A percentile compares a stretch with the other conserved stretches of the same genome.
These are phyloP conservation scores for Hyposmocoma kahamanoa DNA, from an alignment of 1,140 invertebrate species.

Conservation along the genomic window DNA sequence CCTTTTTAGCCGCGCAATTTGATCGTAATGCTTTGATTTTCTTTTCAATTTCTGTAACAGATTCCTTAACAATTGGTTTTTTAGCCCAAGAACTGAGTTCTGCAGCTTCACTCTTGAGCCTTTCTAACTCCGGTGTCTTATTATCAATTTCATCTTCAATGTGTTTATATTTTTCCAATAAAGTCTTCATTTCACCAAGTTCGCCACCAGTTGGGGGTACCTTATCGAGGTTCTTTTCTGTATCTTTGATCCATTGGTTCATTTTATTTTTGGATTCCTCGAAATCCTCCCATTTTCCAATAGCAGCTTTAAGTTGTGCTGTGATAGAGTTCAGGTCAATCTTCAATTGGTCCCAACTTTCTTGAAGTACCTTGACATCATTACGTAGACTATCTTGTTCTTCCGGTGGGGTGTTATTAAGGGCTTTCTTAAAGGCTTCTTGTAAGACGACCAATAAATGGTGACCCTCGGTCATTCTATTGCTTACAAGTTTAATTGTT, in stretches of 20 bases:
- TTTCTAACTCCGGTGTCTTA: slow-evolving; percentile 83
- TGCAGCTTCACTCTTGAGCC: slow-evolving; percentile 80
- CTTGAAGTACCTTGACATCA: slow-evolving; percentile 82
- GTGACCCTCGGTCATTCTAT: slow-evolving; percentile 89
- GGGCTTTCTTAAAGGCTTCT: slow-evolving; percentile 88
- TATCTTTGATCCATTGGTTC: slow-evolving; percentile 81
- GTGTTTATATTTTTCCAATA: slow-evolving; percentile 89
- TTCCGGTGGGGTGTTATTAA: slow-evolving; percentile 85
- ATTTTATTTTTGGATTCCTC: slow-evolving; percentile 80
- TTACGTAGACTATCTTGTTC: slow-evolving; percentile 85
- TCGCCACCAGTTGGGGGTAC: slow-evolving; percentile 84
- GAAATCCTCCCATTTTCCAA: slow-evolving; percentile 88
- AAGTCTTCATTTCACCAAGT: slow-evolving; percentile 92
- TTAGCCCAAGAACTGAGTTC: slow-evolving; percentile 82
- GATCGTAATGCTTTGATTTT: slow-evolving; percentile 78
- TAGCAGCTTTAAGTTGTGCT: slow-evolving; percentile 83
- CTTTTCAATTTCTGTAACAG: slow-evolving; percentile 77
- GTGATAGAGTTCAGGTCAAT: slow-evolving; percentile 86
- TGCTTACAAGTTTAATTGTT: slow-evolving; percentile 81
- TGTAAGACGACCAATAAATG: slow-evolving; percentile 85
- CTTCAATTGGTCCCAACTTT: slow-evolving; percentile 88
- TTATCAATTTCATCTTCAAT: slow-evolving; percentile 83
- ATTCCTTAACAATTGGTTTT: slow-evolving; percentile 76
- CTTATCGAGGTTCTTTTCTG: slow-evolving; percentile 77
- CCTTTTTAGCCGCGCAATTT: slow-evolving; percentile 77